These are phyloP conservation scores for Drosophila meridiana DNA, from an alignment of 2,888 invertebrate species.

Conservation along the genomic window DNA sequence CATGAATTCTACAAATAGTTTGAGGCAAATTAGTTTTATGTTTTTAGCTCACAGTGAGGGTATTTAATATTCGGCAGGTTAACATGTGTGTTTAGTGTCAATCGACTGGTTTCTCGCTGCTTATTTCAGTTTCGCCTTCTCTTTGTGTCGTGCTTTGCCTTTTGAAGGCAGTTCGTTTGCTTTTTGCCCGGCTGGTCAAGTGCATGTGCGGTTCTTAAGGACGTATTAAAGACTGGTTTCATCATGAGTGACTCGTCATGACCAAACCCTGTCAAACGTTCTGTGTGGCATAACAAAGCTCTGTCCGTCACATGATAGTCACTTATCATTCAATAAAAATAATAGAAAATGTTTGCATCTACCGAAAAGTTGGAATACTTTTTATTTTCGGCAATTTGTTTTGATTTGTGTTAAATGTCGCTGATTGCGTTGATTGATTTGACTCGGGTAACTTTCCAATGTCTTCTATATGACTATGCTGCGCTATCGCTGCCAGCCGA, in stretches of 20 bases:
- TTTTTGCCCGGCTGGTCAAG: slow-evolving; percentile 63
- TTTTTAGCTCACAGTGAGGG: not conserved
- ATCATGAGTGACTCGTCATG: slow-evolving; percentile 35
- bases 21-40: not conserved
- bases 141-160: slow-evolving; percentile 19
- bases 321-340: slow-evolving; percentile 38
- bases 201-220: slow-evolving; percentile 72
- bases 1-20: not conserved
- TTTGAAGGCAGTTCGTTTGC: slow-evolving; percentile 76
- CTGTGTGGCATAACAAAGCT: slow-evolving; percentile 20
- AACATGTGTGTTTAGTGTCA: not conserved
- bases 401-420: slow-evolving; percentile 68
- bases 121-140: slow-evolving; percentile 34
- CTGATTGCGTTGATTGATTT: slow-evolving; percentile 77
- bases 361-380: slow-evolving; percentile 13
- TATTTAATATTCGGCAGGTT: slow-evolving; percentile 29
- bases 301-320: slow-evolving; percentile 35
- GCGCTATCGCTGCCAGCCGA: slow-evolving; percentile 26
- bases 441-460: slow-evolving; percentile 68
- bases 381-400: slow-evolving; percentile 58
- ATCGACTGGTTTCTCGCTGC: slow-evolving; percentile 11
- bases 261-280: slow-evolving; percentile 45
- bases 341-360: slow-evolving; percentile 27
- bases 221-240: slow-evolving; percentile 66
- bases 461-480: slow-evolving; percentile 21